phyloP scores from a whole-genome alignment of 2,113 vertebrate genomes.

The Pelobates fuscus region DNA sequence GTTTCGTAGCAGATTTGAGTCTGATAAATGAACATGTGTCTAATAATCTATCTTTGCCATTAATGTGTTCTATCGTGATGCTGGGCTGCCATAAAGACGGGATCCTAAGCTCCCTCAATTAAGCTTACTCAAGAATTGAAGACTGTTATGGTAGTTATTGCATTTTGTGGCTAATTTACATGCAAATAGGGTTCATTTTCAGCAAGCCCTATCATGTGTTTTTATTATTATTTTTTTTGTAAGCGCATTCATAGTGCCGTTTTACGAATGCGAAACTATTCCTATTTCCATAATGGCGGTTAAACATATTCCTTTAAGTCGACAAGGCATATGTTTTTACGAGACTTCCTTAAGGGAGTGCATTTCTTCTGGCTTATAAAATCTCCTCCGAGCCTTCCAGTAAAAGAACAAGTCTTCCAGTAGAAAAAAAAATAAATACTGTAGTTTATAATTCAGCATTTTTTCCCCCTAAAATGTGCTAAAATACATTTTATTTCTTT shows the following conservation, averaged over 20 bases:
- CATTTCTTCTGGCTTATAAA: neutral
- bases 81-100: slow-evolving; percentile 15
- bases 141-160: slow-evolving; percentile 28
- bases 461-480: no score
- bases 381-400: neutral
- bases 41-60: slow-evolving; percentile 31
- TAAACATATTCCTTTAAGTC: slow-evolving; percentile 24
- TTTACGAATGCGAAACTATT: neutral
- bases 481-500: no score
- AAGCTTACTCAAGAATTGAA: slow-evolving; percentile 34
- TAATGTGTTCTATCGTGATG: slow-evolving; percentile 25
- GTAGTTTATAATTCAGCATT: no score
- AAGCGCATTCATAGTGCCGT: neutral
- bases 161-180: slow-evolving; percentile 22
- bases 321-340: slow-evolving; percentile 15
- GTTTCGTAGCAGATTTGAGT: slow-evolving; percentile 26
- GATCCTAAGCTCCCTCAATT: slow-evolving; percentile 29
- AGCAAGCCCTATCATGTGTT: neutral
- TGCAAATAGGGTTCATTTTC: slow-evolving; percentile 27
- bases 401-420: neutral
- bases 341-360: neutral
- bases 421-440: no score
- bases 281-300: slow-evolving; percentile 30
- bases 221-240: slow-evolving; percentile 1
- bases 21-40: slow-evolving; percentile 32